Conservation (phyloP, 2,888 invertebrate species). For the Apodemia zela region DNA sequence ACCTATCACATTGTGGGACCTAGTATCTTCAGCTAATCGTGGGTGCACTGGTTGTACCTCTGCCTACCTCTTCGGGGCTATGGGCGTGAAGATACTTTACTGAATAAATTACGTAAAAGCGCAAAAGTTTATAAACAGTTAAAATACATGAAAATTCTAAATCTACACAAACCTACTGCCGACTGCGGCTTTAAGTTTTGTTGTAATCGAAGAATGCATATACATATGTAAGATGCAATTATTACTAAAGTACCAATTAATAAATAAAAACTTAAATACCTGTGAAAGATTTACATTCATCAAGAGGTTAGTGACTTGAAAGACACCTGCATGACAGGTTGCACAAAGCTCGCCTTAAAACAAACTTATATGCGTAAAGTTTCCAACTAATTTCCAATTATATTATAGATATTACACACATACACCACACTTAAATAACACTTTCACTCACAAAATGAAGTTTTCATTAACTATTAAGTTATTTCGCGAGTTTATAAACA, state of each 20-base stretch:
- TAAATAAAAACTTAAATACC: constrained; percentile 2
- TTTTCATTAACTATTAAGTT: constrained; percentile 51
- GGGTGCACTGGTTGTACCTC: too few relatives aligned
- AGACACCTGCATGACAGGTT: constrained; percentile 79
- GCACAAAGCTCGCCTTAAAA: constrained; percentile 39
- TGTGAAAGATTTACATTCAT: constrained; percentile 41
- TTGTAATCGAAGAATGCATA: too few relatives aligned
- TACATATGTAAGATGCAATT: too few relatives aligned
- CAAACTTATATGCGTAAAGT: constrained; percentile 55
- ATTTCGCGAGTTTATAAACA: constrained; percentile 56
- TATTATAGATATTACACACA: constrained; percentile 41
- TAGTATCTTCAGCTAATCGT: too few relatives aligned
- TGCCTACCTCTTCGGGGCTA: too few relatives aligned
- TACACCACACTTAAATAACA: constrained; percentile 45
- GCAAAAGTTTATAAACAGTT: too few relatives aligned
- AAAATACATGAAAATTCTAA: too few relatives aligned
- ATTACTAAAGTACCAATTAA: neutral
- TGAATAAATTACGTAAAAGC: too few relatives aligned
- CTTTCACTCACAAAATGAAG: constrained; percentile 48
- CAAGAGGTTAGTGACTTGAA: constrained; percentile 68
- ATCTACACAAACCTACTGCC: too few relatives aligned
- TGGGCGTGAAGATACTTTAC: too few relatives aligned
- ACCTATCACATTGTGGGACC: too few relatives aligned
- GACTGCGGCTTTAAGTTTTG: too few relatives aligned
- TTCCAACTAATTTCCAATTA: constrained; percentile 48